A percentile compares a stretch with the other conserved stretches of the same genome.
phyloP scores from a whole-genome alignment of 2,888 invertebrate genomes.

The Koerneria pararmatus region DNA sequence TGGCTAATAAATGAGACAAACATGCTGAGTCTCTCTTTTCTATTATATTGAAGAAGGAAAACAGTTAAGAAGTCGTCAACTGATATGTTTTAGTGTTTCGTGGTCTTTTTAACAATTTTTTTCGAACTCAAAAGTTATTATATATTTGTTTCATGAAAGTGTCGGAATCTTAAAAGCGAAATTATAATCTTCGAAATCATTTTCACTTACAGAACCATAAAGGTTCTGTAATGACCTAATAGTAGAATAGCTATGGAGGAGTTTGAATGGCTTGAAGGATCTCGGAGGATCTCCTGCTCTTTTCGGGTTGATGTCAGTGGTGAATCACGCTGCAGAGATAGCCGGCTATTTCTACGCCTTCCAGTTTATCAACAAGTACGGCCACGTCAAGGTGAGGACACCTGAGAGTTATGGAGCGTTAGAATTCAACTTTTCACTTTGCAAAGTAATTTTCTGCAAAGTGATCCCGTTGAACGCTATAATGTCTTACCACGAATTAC shows the following conservation, averaged over 20 bases:
- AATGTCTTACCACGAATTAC: too few species aligned
- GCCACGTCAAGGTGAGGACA: constrained; percentile 81
- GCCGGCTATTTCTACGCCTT: constrained; percentile 92
- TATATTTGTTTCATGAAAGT: too few species aligned
- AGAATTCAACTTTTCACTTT: too few species aligned
- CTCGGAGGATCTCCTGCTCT: constrained; percentile 92
- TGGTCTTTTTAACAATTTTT: too few species aligned
- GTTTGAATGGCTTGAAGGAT: constrained; percentile 36
- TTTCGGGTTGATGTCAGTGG: constrained; percentile 95
- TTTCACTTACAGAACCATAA: background rate
- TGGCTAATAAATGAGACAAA: too few species aligned
- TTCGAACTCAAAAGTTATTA: background rate
- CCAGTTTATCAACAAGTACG: constrained; percentile 85
- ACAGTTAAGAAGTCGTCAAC: too few species aligned
- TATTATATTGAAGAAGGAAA: too few species aligned
- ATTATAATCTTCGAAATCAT: background rate
- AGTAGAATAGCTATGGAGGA: background rate
- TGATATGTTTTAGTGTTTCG: too few species aligned
- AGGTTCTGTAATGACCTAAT: background rate
- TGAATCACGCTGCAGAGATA: constrained; percentile 97
- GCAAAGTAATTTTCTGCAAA: too few species aligned
- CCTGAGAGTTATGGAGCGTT: too few species aligned
- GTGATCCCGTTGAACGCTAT: too few species aligned
- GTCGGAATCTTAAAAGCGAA: background rate
- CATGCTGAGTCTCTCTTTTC: too few species aligned